A percentile compares a stretch with the other conserved stretches of the same genome.
phyloP scores from a whole-genome alignment of 1,140 invertebrate species.

The Drosophila nigromelanica region DNA sequence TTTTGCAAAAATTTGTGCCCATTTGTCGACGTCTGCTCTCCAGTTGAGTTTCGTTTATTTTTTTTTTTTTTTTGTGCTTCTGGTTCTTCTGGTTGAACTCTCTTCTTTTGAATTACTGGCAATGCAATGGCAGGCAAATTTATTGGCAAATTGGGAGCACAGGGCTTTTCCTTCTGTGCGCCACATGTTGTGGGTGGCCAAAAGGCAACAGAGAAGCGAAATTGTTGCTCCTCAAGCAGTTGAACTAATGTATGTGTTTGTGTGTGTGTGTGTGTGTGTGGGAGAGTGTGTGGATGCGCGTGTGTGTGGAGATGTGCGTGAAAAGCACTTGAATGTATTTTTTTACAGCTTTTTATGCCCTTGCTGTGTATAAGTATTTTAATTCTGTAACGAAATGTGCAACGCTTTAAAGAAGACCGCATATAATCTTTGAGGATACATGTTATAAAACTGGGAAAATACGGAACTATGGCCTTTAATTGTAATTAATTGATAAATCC shows the following conservation, averaged over 20 bases:
- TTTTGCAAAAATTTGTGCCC: slow-evolving; percentile 21
- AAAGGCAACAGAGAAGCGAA: slow-evolving; percentile 18
- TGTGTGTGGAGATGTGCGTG: slow-evolving; percentile 16
- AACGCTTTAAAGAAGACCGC: neutral
- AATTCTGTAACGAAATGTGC: slow-evolving; percentile 2
- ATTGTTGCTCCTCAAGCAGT: slow-evolving; percentile 26
- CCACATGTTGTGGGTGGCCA: slow-evolving; percentile 9
- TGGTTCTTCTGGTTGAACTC: slow-evolving; percentile 34
- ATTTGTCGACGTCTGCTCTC: slow-evolving; percentile 8
- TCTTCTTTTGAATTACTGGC: slow-evolving; percentile 68
- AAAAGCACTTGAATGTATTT: slow-evolving; percentile 69
- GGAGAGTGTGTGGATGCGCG: neutral
- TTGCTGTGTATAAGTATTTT: slow-evolving; percentile 9
- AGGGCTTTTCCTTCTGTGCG: slow-evolving; percentile 64
- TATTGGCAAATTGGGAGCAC: slow-evolving; percentile 81
- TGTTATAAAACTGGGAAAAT: too few relatives aligned
- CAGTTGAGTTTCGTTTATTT: slow-evolving; percentile 6
- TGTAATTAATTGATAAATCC: too few relatives aligned
- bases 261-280: slow-evolving; percentile 5
- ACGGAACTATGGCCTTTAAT: neutral
- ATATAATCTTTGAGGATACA: neutral
- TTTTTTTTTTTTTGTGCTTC: slow-evolving; percentile 12
- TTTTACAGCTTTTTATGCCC: slow-evolving; percentile 67
- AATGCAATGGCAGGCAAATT: slow-evolving; percentile 76
- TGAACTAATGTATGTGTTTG: slow-evolving; percentile 6